Evolutionary conservation across 1,140 invertebrate genomes (phyloP).

Genomic region (Piezodorus guildinii): DNA sequence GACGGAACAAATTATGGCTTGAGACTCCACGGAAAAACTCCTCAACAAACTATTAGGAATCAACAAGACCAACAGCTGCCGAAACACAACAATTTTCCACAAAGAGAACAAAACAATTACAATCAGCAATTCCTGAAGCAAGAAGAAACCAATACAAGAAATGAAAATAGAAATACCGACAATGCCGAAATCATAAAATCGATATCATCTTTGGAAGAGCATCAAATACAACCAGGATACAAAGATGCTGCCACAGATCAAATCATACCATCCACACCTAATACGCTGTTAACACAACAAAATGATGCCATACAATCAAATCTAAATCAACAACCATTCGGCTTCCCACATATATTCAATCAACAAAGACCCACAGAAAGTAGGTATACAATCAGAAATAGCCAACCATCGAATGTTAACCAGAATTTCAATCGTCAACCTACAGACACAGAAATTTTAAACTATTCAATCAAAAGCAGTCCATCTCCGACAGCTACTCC

Average conservation of each 20-base stretch:
- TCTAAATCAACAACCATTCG: no score
- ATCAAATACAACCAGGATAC: conserved; percentile 20
- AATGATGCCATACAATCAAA: not conserved
- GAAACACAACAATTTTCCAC: not conserved
- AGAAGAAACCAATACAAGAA: not conserved
- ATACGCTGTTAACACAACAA: not conserved
- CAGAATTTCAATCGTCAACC: no score
- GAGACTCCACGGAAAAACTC: not conserved
- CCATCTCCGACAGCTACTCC: not conserved
- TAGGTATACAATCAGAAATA: no score
- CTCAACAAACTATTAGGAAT: not conserved
- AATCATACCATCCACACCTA: not conserved
- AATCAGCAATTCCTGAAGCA: not conserved
- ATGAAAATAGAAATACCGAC: conserved; percentile 1
- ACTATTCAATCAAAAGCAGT: conserved; percentile 3
- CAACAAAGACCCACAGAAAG: no score
- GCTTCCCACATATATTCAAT: no score
- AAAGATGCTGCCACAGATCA: no score
- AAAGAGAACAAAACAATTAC: not conserved
- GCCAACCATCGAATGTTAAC: not conserved
- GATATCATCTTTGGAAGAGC: conserved; percentile 26
- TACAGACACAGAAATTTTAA: not conserved
- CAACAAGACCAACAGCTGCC: not conserved
- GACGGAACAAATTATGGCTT: not conserved
- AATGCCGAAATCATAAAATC: conserved; percentile 27